Percentiles rank a stretch among this genome's conserved stretches.
These are phyloP conservation scores for Jaculus jaculus DNA, from an alignment of 2,113 vertebrate species.

Conservation along the genomic window DNA sequence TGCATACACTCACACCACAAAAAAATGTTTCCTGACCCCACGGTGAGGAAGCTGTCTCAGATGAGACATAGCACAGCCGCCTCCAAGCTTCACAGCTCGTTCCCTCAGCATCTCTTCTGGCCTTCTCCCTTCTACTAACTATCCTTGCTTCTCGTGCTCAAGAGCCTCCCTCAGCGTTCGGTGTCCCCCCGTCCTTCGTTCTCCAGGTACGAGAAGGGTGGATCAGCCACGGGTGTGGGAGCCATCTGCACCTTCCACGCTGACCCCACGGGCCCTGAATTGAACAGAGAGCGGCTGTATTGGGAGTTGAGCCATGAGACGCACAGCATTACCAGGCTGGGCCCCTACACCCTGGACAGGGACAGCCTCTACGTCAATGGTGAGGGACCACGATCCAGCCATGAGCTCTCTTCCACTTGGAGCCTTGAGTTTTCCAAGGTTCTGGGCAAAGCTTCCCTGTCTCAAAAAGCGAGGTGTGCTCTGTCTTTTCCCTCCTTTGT, in stretches of 20 bases:
- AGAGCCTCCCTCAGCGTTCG: no score
- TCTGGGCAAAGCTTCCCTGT: neutral
- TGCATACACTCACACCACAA: neutral
- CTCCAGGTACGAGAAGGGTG: constrained; percentile 40
- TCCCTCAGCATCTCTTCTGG: neutral
- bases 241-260: neutral
- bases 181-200: neutral
- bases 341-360: constrained; percentile 44
- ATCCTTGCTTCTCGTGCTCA: neutral
- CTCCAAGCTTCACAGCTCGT: neutral
- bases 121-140: no score
- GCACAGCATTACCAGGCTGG: constrained; percentile 32
- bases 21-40: neutral
- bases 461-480: neutral
- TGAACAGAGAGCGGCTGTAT: constrained; percentile 63
- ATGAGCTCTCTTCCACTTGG: neutral
- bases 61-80: neutral
- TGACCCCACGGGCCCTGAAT: accelerated
- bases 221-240: constrained; percentile 11
- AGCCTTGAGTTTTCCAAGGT: neutral
- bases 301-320: constrained; percentile 56
- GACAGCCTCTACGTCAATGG: constrained; percentile 71
- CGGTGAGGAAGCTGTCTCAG: neutral
- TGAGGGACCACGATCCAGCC: neutral
- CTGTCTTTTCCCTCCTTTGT: no score